Evolutionary conservation across 2,797 vertebrate genomes (phyloP), one percentile per base, ranked within the genome.

Genomic region (Enteromius viviparus): DNA sequence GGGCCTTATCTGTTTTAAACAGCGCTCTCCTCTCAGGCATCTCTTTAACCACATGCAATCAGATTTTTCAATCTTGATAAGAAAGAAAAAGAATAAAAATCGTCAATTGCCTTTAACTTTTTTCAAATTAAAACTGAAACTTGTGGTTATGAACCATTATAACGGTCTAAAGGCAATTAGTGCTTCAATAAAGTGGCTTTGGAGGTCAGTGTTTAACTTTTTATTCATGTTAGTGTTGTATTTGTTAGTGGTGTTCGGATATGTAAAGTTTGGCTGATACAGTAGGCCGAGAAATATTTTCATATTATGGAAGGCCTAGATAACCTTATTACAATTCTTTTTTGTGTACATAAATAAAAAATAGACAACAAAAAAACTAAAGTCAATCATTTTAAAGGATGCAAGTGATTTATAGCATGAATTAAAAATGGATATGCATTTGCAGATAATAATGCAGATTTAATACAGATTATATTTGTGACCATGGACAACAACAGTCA

Each of bases 1-100:
- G 40, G 51, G 23, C 34, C 83, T 87, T 85, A 87, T 87, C 86
- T 78, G 34, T 65, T 78, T 84, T 65, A 1, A 74, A 66, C 84
- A 78, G 76, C 47, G 9, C 65, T 69, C 64, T 80, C 71, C 32
- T 60, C 42, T 77, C 47, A 53, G n/a, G 79, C 79, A 62, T 15
- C 71, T 76, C 53, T 69, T 68, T 49, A 66, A 80, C 64, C 78
- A 29, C 78, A 15, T 60, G 11, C 15, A 80, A 69, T 76, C 51
- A 32, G 51, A 69, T 70, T 58, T 42, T 74, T 66, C 3, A 1
- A 78, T 78, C 76, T 53, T 37, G 29, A 62, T 51, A 3, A 47
- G 7, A 7, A 3, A 34, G 4, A 6, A 70, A 17, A 58, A 3
- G 19, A 51, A 23, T 34, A 47, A 23, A 14, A 74, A 65, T 75